Evolutionary conservation across 2,888 invertebrate species (phyloP).

Genomic region (Netelia fuscicornis): DNA sequence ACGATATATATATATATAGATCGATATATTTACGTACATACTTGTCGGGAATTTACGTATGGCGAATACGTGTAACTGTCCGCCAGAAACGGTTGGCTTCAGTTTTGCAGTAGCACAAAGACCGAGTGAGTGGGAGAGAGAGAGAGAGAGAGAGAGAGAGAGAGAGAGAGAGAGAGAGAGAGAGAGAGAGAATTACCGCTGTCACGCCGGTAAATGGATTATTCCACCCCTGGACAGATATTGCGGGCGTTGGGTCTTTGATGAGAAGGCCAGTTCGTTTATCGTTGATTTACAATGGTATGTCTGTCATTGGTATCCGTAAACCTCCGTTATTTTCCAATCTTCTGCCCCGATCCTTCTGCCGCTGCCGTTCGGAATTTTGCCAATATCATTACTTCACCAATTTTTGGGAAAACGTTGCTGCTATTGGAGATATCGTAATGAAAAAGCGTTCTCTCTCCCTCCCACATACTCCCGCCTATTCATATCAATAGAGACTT

Average conservation of each 20-base stretch:
- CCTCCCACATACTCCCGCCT: too few species aligned
- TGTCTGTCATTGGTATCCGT: slow-evolving; percentile 43
- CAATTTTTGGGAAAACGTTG: background rate
- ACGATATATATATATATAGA: background rate
- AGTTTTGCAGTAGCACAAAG: slow-evolving; percentile 5
- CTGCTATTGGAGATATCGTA: background rate
- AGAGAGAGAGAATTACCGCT: slow-evolving; percentile 74
- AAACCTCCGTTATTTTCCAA: slow-evolving; percentile 3
- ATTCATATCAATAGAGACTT: too few species aligned
- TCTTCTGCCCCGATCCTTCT: background rate
- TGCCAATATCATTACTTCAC: background rate
- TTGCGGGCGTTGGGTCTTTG: slow-evolving; percentile 75
- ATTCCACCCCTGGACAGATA: slow-evolving; percentile 73
- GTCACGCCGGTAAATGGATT: slow-evolving; percentile 76
- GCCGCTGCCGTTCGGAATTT: background rate
- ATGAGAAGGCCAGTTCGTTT: slow-evolving; percentile 77
- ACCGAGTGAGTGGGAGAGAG: slow-evolving; percentile 7
- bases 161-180: slow-evolving; percentile 58
- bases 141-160: slow-evolving; percentile 63
- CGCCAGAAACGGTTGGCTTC: slow-evolving; percentile 15
- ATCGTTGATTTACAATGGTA: slow-evolving; percentile 78
- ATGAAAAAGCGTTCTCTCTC: background rate
- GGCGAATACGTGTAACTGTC: slow-evolving; percentile 13
- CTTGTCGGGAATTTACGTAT: background rate
- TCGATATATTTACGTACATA: background rate